phyloP scores from a whole-genome alignment of 2,888 invertebrate species.

The Podabrus alpinus region DNA sequence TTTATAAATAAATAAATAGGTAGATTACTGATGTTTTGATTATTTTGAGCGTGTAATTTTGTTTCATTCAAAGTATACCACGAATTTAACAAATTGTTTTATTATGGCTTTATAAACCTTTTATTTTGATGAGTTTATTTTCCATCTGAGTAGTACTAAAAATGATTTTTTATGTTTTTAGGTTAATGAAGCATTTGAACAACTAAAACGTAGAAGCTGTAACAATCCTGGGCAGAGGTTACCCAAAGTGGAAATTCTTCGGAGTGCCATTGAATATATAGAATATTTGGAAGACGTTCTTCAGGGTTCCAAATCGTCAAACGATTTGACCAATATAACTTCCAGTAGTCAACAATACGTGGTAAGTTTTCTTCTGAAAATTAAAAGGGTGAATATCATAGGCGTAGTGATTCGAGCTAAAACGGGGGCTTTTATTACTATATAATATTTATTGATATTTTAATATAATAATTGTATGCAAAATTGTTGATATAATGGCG shows the following conservation, averaged over 20 bases:
- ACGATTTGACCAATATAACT: constrained; percentile 34
- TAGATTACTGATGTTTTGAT: no score
- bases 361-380: constrained; percentile 14
- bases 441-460: background rate
- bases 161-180: constrained; percentile 48
- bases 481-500: background rate
- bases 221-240: constrained; percentile 94
- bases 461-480: background rate
- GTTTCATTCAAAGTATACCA: no score
- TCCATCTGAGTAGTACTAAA: background rate
- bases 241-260: constrained; percentile 95
- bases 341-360: constrained; percentile 32
- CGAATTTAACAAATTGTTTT: no score
- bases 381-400: no score
- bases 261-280: constrained; percentile 98
- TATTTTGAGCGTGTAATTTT: no score
- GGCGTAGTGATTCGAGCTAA: no score
- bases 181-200: constrained; percentile 98
- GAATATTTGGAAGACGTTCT: constrained; percentile 86
- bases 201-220: constrained; percentile 88
- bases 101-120: background rate
- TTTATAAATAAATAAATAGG: no score
- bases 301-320: constrained; percentile 61
- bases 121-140: background rate
- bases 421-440: background rate